phyloP scores from a whole-genome alignment of 2,888 invertebrate species.

The Latrodectus hesperus region DNA sequence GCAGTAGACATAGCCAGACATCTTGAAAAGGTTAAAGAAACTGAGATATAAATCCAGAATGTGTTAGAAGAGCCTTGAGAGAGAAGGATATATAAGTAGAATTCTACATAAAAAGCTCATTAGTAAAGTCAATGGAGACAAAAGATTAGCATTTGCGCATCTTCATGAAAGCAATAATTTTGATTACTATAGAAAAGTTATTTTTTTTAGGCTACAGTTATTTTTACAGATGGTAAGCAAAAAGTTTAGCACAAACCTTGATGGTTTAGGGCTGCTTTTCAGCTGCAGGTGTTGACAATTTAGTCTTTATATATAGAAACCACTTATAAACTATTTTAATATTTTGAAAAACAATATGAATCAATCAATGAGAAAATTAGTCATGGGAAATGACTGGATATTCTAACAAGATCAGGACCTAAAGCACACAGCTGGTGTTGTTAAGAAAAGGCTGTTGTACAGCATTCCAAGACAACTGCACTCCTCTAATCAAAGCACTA shows the following conservation, averaged over 20 bases:
- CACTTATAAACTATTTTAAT: too few relatives aligned
- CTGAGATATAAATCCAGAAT: neutral
- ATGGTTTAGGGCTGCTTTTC: neutral
- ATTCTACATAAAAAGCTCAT: neutral
- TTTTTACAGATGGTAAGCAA: neutral
- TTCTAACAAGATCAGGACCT: neutral
- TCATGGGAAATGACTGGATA: neutral
- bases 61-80: neutral
- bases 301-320: too few relatives aligned
- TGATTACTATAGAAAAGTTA: neutral
- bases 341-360: conserved; percentile 5
- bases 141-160: neutral
- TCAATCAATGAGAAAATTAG: neutral
- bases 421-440: neutral
- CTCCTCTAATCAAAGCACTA: neutral
- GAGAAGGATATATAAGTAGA: neutral
- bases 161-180: neutral
- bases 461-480: neutral
- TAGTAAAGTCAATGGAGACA: neutral
- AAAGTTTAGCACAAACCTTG: neutral
- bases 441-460: neutral
- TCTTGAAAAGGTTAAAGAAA: neutral
- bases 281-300: neutral
- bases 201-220: neutral
- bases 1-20: neutral